Evolutionary conservation across 2,113 vertebrate genomes (phyloP).

Genomic region (Crotalus horridus): DNA sequence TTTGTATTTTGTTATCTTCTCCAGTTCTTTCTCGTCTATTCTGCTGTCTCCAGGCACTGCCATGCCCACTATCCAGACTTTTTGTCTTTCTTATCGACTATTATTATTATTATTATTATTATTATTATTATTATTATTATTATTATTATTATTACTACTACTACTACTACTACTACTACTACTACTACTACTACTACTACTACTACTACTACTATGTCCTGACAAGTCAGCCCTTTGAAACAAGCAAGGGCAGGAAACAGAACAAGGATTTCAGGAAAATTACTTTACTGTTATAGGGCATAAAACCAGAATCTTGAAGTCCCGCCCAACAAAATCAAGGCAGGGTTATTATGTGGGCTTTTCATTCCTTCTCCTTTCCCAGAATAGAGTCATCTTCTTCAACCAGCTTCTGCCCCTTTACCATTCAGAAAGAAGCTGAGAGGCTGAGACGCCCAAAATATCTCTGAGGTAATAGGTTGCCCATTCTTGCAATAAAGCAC

Average conservation of each 20-base stretch:
- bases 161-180: too few species aligned
- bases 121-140: too few species aligned
- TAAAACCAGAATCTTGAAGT: background rate
- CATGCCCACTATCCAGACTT: too few species aligned
- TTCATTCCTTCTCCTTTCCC: background rate
- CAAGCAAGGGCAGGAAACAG: background rate
- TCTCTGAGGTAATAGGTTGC: background rate
- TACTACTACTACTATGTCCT: too few species aligned
- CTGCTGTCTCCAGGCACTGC: too few species aligned
- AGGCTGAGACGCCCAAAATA: background rate
- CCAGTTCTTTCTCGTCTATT: too few species aligned
- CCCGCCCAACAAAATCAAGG: background rate
- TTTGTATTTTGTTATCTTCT: too few species aligned
- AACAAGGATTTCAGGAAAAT: background rate
- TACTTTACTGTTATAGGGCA: background rate
- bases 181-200: too few species aligned
- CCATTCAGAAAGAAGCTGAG: background rate
- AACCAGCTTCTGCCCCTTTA: background rate
- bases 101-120: too few species aligned
- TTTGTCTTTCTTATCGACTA: too few species aligned
- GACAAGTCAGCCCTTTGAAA: background rate
- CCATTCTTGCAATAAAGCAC: background rate
- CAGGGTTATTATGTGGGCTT: background rate
- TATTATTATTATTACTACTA: rapidly evolving
- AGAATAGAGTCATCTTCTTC: background rate